Conservation (phyloP, 2,888 invertebrate genomes). For the Deilephila elpenor region DNA sequence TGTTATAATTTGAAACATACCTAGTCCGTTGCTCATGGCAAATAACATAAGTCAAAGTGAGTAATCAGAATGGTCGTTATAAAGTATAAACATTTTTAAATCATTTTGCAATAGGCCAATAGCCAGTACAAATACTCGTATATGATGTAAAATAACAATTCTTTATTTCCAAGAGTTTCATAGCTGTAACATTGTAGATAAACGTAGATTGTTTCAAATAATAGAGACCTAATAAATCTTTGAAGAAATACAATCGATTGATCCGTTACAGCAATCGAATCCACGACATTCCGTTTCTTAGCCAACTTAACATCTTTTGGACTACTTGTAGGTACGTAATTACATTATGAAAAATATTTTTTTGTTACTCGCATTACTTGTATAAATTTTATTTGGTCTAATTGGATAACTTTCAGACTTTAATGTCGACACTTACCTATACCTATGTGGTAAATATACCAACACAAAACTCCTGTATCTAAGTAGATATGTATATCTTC, state of each 20-base stretch:
- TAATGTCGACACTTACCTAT: background rate
- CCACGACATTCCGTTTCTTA: background rate
- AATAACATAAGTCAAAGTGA: too few species aligned
- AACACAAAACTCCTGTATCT: background rate
- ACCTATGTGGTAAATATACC: background rate
- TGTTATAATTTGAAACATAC: too few species aligned
- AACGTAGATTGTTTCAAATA: background rate
- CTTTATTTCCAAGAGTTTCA: too few species aligned
- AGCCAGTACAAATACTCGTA: too few species aligned
- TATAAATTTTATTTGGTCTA: background rate
- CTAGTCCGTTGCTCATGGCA: too few species aligned
- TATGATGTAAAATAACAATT: too few species aligned
- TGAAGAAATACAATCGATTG: background rate
- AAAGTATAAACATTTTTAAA: too few species aligned
- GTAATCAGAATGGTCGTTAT: too few species aligned
- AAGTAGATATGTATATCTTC: background rate
- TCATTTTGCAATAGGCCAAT: too few species aligned
- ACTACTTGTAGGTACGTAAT: background rate
- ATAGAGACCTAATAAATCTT: background rate
- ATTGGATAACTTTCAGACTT: background rate
- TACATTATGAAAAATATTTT: background rate
- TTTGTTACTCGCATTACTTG: background rate
- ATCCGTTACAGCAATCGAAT: constrained; percentile 6
- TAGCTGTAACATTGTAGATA: background rate
- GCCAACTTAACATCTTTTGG: background rate